Evolutionary conservation across 2,797 vertebrate genomes (phyloP).

Genomic region (Diplodus sargus): DNA sequence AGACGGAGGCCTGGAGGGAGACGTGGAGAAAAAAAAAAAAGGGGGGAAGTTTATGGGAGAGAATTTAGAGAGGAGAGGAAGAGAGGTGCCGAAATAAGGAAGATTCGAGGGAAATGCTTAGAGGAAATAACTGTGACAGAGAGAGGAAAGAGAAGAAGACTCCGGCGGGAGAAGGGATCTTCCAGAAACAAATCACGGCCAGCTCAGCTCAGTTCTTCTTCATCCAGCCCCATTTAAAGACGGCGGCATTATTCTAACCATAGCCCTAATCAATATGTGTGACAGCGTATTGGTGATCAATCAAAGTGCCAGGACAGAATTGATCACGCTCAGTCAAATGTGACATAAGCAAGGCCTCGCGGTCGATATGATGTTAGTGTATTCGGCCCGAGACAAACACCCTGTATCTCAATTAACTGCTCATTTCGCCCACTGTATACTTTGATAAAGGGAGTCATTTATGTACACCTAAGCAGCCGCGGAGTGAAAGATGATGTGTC

Average conservation of each 20-base stretch:
- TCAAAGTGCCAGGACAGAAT: conserved; percentile 83
- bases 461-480: conserved; percentile 40
- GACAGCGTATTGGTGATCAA: conserved; percentile 85
- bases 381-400: conserved; percentile 75
- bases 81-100: conserved; percentile 37
- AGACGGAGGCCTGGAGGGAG: conserved; percentile 39
- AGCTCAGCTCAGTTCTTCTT: conserved; percentile 62
- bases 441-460: conserved; percentile 77
- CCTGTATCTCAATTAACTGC: conserved; percentile 84
- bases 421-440: conserved; percentile 47
- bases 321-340: conserved; percentile 85
- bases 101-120: conserved; percentile 15
- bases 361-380: conserved; percentile 74
- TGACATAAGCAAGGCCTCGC: conserved; percentile 83
- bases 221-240: conserved; percentile 66
- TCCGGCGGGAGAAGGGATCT: conserved; percentile 9
- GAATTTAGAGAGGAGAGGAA: conserved; percentile 25
- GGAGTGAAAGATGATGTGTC: conserved; percentile 55
- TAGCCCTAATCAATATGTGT: conserved; percentile 76
- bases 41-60: conserved; percentile 30
- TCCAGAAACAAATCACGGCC: conserved; percentile 52
- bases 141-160: background rate
- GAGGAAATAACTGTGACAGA: conserved; percentile 29
- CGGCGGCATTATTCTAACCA: conserved; percentile 82
- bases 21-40: background rate